Base-by-base conservation (phyloP, 2,113 vertebrate species). In the Taxidea taxus region DNA sequence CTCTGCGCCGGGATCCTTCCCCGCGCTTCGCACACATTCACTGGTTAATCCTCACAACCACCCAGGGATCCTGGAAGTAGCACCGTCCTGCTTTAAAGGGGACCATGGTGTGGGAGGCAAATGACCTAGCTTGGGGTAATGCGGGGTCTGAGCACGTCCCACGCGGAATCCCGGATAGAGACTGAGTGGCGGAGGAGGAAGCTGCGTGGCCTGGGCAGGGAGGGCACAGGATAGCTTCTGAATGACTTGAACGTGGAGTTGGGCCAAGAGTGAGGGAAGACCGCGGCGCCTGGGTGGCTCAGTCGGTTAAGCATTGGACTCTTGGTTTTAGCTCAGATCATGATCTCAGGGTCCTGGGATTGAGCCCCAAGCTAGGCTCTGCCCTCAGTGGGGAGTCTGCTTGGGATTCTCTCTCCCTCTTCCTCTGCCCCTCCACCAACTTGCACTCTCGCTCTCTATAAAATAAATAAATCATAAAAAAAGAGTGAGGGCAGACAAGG, bases 11-110 rank as follows among this genome's bases (percentile, higher is more conserved):
- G 29, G 21, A 6, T 16, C 4, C 3, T 6, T 39, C 37, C n/a
- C 2, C 0, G 62, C 27, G 12, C 39, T 31, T 42, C 16, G 1
- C 29, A 11, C 0, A 0, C 14, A 5, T 23, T n/a, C 44, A 10
- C 82, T 12, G 25, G 21, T 34, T 13, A 7, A 27, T 29, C 3
- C 39, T 39, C 8, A 39, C 31, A 20, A 6, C 0, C 20, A 3
- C 34, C 60, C 8, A 12, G 2, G 0, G 7, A 54, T 11, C 25
- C 6, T 14, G 27, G 23, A 37, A 62, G 29, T 34, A 6, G 29
- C 25, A 2, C 3, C 21, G 34, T 37, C 29, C 44, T 18, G n/a
- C 20, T n/a, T 87, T 51, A 80, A 74, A 14, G 0, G 4, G 47
- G 37, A 47, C 49, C 21, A 44, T 51, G 25, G 77, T n/a, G 12